Conservation (phyloP, 1,140 invertebrate species). For the Lucilia cuprina region DNA sequence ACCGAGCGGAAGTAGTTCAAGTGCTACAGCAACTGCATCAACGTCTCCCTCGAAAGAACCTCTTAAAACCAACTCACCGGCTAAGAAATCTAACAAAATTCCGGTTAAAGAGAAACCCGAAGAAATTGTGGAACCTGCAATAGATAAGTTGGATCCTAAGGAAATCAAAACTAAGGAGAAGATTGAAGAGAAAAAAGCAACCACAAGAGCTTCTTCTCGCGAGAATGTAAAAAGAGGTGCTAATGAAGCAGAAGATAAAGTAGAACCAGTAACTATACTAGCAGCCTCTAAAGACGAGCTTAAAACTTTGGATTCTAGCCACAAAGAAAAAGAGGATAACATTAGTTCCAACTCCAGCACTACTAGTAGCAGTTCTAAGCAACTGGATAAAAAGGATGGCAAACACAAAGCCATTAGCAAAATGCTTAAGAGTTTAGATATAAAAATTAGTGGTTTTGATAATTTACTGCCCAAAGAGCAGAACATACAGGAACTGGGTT, state of each 20-base stretch:
- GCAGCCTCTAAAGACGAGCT: background rate
- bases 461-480: slow-evolving; percentile 56
- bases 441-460: slow-evolving; percentile 60
- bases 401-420: slow-evolving; percentile 59
- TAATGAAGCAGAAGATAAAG: background rate
- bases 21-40: background rate
- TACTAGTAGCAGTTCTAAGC: background rate
- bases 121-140: background rate
- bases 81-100: background rate
- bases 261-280: background rate
- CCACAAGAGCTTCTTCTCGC: slow-evolving; percentile 15
- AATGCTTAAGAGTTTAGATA: slow-evolving; percentile 61
- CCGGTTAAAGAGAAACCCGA: slow-evolving; percentile 7
- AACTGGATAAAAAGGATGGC: slow-evolving; percentile 46
- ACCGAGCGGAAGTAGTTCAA: background rate
- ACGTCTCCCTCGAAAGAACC: slow-evolving; percentile 3
- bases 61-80: slow-evolving; percentile 8
- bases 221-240: slow-evolving; percentile 36
- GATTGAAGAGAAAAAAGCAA: background rate
- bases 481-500: slow-evolving; percentile 47
- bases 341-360: slow-evolving; percentile 18
- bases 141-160: background rate
- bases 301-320: background rate
- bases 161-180: background rate
- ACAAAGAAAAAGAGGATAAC: background rate